Conservation (phyloP, 2,888 invertebrate species). For the Clistopyga incitator region DNA sequence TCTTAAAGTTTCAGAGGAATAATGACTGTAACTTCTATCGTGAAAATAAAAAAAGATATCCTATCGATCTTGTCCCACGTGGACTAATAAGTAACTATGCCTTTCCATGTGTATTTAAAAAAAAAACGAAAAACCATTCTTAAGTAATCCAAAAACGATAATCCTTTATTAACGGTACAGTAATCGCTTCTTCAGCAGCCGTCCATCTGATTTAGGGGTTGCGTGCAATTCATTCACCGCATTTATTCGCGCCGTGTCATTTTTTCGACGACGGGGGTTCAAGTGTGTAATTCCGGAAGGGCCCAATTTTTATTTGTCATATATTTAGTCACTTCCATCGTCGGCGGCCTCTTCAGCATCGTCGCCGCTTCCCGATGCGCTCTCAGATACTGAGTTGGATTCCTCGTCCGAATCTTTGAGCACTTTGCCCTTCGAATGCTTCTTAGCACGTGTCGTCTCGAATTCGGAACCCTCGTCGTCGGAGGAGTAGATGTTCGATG, state of each 20-base stretch:
- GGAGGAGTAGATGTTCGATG: slow-evolving; percentile 93
- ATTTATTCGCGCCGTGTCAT: not conserved
- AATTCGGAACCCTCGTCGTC: slow-evolving; percentile 95
- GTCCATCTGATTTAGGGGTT: not conserved
- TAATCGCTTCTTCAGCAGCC: not conserved
- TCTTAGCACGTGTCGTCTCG: slow-evolving; percentile 90
- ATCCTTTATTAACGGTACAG: slow-evolving; percentile 41
- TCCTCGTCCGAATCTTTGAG: slow-evolving; percentile 92
- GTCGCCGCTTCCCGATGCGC: slow-evolving; percentile 83
- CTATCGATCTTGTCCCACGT: slow-evolving; percentile 55
- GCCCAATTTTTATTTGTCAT: not conserved
- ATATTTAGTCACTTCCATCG: slow-evolving; percentile 76
- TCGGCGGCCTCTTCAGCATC: slow-evolving; percentile 80
- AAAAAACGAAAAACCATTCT: slow-evolving; percentile 25
- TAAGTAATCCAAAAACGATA: slow-evolving; percentile 1
- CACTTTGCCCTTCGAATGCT: slow-evolving; percentile 91
- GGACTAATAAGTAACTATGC: slow-evolving; percentile 35
- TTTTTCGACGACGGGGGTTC: not conserved
- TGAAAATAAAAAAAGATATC: slow-evolving; percentile 58
- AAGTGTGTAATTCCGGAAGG: not conserved
- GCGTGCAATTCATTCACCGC: not conserved
- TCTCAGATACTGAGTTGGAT: slow-evolving; percentile 82
- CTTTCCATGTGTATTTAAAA: slow-evolving; percentile 26
- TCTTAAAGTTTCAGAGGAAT: slow-evolving; percentile 57
- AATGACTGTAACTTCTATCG: slow-evolving; percentile 72